phyloP scores from a whole-genome alignment of 2,797 vertebrate species.

The Falco berigora region DNA sequence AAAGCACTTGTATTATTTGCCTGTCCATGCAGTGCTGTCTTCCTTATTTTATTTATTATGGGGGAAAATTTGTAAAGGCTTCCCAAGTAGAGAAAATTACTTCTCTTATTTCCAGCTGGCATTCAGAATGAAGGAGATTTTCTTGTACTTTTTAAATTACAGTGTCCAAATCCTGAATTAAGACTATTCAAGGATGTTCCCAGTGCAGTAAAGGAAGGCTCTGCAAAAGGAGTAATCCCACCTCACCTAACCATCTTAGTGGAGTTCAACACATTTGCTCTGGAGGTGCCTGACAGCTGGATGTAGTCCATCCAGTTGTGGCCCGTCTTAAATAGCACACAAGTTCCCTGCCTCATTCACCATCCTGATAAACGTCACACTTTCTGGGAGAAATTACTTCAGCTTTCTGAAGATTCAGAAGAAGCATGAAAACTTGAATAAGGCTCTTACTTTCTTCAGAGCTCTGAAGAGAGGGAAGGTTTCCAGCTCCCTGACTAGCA shows the following conservation, averaged over 20 bases:
- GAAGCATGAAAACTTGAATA: background rate
- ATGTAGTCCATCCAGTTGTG: background rate
- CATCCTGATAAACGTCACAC: background rate
- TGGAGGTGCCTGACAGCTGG: background rate
- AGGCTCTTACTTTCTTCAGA: background rate
- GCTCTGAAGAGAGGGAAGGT: background rate
- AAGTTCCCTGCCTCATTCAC: background rate
- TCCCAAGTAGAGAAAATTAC: background rate
- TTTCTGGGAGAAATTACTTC: constrained; percentile 12
- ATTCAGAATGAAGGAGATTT: background rate
- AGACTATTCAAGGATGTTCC: background rate
- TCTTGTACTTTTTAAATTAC: background rate
- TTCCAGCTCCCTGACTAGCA: constrained; percentile 40
- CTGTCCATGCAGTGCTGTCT: background rate
- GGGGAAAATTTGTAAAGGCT: background rate
- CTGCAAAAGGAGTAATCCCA: background rate
- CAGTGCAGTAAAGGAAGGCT: background rate
- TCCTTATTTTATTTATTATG: background rate
- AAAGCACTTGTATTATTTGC: background rate
- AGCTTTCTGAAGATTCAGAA: constrained; percentile 12
- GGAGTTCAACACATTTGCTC: background rate
- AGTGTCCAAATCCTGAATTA: background rate
- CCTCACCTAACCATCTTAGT: background rate
- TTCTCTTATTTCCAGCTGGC: background rate
- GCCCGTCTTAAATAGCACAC: background rate